These are phyloP conservation scores for Chloroceryle aenea DNA, from an alignment of 2,113 vertebrate species.

Conservation along the genomic window DNA sequence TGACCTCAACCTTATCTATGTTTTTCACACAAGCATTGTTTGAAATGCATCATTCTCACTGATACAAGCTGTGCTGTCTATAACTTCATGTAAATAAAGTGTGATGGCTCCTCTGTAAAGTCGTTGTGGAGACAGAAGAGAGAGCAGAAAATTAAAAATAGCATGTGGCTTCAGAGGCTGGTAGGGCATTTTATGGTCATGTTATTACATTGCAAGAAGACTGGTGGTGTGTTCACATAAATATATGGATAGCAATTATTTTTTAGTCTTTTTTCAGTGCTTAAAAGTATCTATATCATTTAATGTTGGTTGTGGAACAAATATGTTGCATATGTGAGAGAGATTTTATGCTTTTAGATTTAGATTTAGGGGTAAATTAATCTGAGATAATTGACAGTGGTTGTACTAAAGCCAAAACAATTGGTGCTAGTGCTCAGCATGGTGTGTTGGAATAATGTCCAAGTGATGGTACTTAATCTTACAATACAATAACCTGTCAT, in stretches of 20 bases:
- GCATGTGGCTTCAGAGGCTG: not conserved
- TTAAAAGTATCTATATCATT: not conserved
- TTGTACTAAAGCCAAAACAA: slow-evolving; percentile 6
- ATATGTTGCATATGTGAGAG: not conserved
- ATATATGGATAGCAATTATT: not conserved
- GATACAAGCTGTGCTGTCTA: not conserved
- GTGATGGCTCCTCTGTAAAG: not conserved
- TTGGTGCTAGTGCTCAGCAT: not conserved
- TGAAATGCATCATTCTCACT: not conserved
- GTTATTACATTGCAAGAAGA: not conserved
- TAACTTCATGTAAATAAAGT: not conserved
- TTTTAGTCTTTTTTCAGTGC: not conserved
- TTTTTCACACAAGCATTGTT: not conserved
- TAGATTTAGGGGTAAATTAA: not conserved
- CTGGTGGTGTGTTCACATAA: not conserved
- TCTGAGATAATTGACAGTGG: not conserved
- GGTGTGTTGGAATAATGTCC: not conserved
- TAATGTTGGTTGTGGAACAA: not conserved
- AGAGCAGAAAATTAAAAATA: not conserved
- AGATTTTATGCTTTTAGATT: not conserved
- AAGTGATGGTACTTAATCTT: not conserved
- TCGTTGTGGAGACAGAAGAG: not conserved
- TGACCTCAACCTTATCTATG: not conserved
- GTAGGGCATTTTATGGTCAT: not conserved
- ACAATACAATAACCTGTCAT: not conserved